A percentile compares a stretch with the other conserved stretches of the same genome.
Evolutionary conservation across 2,888 invertebrate species (phyloP).

Genomic region (Pristionchus maxplancki): DNA sequence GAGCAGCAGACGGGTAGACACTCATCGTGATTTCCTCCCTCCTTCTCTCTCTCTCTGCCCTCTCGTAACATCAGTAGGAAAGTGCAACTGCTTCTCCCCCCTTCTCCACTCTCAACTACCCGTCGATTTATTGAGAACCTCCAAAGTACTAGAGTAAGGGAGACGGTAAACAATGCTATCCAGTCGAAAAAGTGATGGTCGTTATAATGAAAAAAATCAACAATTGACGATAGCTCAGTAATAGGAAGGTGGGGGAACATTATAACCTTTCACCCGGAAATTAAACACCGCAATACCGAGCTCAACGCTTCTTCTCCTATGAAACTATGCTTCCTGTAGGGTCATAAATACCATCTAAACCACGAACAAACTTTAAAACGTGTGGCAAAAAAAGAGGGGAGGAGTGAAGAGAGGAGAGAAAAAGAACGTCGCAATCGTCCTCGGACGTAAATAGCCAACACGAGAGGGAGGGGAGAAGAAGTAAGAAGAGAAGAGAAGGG

Average conservation of each 20-base stretch:
- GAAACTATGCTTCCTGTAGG: neutral
- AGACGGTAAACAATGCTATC: neutral
- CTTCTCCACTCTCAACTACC: neutral
- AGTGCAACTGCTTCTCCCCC: constrained; percentile 26
- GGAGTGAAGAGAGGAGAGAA: neutral
- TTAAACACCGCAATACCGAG: neutral
- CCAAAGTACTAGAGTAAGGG: neutral
- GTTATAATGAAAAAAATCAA: too few relatives aligned
- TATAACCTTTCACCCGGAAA: neutral
- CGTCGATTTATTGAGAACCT: constrained; percentile 3
- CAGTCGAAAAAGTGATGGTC: neutral
- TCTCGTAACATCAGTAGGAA: constrained; percentile 2
- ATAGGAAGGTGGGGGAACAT: too few relatives aligned
- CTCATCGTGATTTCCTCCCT: neutral
- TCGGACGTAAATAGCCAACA: constrained; percentile 35
- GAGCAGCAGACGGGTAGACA: neutral
- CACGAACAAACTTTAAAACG: neutral
- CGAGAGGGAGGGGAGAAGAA: neutral
- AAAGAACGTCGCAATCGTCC: neutral
- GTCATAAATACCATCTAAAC: neutral
- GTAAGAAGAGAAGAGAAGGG: neutral
- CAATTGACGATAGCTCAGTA: too few relatives aligned
- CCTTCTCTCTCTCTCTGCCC: neutral
- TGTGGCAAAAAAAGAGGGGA: neutral
- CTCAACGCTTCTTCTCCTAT: neutral